Evolutionary conservation across 2,113 vertebrate genomes (phyloP).

Genomic region (Myotis yumanensis): DNA sequence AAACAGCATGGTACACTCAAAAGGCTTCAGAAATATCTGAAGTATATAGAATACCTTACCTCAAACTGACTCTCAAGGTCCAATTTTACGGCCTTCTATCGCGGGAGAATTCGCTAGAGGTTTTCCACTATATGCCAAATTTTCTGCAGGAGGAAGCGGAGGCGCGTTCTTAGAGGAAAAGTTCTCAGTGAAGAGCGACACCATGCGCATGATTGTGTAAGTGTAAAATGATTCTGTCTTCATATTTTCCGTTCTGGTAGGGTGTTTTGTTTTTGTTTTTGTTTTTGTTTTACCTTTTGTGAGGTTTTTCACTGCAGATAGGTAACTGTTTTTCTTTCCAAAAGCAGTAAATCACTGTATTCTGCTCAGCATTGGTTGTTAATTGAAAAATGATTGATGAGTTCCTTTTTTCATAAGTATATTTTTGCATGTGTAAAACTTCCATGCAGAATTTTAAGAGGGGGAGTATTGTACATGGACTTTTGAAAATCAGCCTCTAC

Average conservation of each 20-base stretch:
- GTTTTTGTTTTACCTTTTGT: background rate
- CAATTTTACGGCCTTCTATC: background rate
- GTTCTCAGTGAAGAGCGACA: constrained; percentile 78
- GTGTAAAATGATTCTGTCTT: constrained; percentile 26
- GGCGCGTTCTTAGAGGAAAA: background rate
- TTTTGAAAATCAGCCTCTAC: background rate
- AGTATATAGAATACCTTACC: background rate
- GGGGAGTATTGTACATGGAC: background rate
- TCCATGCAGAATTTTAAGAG: background rate
- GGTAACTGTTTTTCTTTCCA: background rate
- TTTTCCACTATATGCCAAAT: background rate
- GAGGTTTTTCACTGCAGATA: background rate
- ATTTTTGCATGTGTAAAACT: constrained; percentile 2
- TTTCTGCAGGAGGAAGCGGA: background rate
- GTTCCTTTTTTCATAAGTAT: background rate
- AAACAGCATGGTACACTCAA: constrained; percentile 51
- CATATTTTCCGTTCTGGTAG: background rate
- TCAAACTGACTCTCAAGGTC: background rate
- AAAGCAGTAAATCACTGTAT: background rate
- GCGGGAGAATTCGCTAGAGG: background rate
- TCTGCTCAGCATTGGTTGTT: background rate
- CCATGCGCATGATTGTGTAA: constrained; percentile 72
- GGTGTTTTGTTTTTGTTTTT: background rate
- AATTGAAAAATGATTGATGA: background rate
- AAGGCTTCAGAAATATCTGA: background rate